These are phyloP conservation scores for Pempheris klunzingeri DNA, from an alignment of 2,797 vertebrate genomes.

Conservation along the genomic window DNA sequence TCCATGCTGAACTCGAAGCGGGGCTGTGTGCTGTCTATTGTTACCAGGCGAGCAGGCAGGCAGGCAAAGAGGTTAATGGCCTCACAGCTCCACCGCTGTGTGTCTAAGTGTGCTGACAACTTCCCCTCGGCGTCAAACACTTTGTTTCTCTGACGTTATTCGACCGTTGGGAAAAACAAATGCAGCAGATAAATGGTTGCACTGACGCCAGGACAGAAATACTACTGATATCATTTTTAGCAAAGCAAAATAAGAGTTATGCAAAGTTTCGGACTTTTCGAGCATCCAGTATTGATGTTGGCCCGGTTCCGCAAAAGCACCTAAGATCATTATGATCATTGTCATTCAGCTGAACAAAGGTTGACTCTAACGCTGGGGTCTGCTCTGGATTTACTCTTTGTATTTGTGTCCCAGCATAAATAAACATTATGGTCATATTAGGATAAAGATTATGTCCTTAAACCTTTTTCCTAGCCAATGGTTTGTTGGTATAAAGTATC, in stretches of 20 bases:
- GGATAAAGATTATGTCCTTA: slow-evolving; percentile 11
- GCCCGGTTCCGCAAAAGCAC: slow-evolving; percentile 21
- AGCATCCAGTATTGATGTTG: slow-evolving; percentile 50
- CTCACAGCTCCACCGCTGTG: slow-evolving; percentile 40
- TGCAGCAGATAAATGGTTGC: slow-evolving; percentile 43
- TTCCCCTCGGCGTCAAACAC: slow-evolving; percentile 45
- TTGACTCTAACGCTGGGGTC: slow-evolving; percentile 1
- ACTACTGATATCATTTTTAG: slow-evolving; percentile 51
- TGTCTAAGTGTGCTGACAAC: slow-evolving; percentile 50
- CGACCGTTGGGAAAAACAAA: slow-evolving; percentile 53
- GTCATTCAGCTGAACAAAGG: slow-evolving; percentile 22
- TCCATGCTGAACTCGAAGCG: neutral
- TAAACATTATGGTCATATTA: slow-evolving; percentile 13
- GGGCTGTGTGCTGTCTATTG: slow-evolving; percentile 41
- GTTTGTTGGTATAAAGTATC: slow-evolving; percentile 42
- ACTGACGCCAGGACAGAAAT: slow-evolving; percentile 50
- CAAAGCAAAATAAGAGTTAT: slow-evolving; percentile 43
- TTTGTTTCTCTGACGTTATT: slow-evolving; percentile 56
- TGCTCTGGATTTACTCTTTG: slow-evolving; percentile 3
- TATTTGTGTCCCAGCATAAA: neutral
- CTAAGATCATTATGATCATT: slow-evolving; percentile 46
- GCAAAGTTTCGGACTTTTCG: slow-evolving; percentile 39
- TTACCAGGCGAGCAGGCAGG: slow-evolving; percentile 25
- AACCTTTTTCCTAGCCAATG: slow-evolving; percentile 14
- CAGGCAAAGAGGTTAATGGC: slow-evolving; percentile 41